Conservation (phyloP, 1,140 invertebrate species). For the Ganaspis sp. region DNA sequence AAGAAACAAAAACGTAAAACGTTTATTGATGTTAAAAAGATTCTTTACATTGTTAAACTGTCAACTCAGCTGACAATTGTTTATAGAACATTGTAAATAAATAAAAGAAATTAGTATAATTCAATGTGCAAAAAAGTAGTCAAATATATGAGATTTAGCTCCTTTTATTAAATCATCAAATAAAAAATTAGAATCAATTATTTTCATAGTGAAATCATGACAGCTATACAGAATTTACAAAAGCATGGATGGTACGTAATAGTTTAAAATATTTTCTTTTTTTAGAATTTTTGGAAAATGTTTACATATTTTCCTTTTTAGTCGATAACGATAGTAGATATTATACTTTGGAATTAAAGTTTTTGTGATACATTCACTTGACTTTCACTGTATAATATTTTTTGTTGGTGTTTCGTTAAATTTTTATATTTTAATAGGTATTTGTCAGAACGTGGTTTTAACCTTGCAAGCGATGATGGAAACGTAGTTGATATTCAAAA, state of each 20-base stretch:
- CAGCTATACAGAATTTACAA: slow-evolving; percentile 4
- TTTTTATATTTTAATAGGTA: slow-evolving; percentile 74
- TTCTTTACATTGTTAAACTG: slow-evolving; percentile 5
- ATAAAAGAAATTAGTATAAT: not conserved
- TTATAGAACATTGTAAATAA: slow-evolving; percentile 6
- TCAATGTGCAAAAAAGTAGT: not conserved
- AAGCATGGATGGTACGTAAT: slow-evolving; percentile 5
- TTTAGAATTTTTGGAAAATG: not conserved
- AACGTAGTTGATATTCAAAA: slow-evolving; percentile 79
- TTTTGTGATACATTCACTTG: too few relatives aligned
- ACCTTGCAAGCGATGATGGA: slow-evolving; percentile 81
- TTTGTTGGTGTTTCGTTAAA: not conserved
- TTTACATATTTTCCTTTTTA: too few relatives aligned
- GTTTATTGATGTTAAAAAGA: not conserved
- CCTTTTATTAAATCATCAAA: not conserved
- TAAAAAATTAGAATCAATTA: slow-evolving; percentile 1
- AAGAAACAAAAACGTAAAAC: not conserved
- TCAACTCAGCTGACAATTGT: slow-evolving; percentile 23
- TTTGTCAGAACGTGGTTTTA: slow-evolving; percentile 81
- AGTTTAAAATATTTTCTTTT: not conserved
- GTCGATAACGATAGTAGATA: too few relatives aligned
- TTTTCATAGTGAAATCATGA: not conserved
- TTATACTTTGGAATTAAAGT: too few relatives aligned
- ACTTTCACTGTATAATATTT: too few relatives aligned
- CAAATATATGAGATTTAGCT: not conserved